phyloP scores from a whole-genome alignment of 2,113 vertebrate genomes.

The Zapus hudsonius region DNA sequence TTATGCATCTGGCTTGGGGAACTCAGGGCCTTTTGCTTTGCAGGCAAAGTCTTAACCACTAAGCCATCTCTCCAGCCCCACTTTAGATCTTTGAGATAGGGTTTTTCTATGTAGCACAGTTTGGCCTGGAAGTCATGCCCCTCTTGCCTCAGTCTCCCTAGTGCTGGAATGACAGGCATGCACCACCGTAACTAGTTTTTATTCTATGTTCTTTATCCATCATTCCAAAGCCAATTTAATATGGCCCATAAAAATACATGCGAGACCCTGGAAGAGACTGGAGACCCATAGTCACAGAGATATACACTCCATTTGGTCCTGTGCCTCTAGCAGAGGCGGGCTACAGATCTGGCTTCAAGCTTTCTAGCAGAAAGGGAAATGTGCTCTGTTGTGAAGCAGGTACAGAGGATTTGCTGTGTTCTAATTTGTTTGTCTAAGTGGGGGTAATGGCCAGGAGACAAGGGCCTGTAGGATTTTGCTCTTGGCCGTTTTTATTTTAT shows the following conservation, averaged over 20 bases:
- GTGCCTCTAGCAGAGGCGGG: not conserved
- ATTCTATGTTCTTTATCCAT: constrained; percentile 25
- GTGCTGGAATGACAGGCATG: not conserved
- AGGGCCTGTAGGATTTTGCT: not conserved
- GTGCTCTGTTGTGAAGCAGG: not conserved
- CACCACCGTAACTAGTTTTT: not conserved
- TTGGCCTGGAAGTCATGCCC: not conserved
- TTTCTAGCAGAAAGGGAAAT: not conserved
- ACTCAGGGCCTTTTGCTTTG: too few relatives aligned
- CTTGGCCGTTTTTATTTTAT: not conserved
- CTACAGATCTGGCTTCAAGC: not conserved
- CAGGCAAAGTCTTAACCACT: too few relatives aligned
- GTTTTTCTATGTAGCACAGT: not conserved
- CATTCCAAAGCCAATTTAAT: constrained; percentile 18
- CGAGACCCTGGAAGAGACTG: not conserved
- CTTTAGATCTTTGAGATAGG: not conserved
- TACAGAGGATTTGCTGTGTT: not conserved
- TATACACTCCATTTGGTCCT: not conserved
- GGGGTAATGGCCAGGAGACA: not conserved
- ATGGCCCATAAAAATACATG: not conserved
- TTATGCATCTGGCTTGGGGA: too few relatives aligned
- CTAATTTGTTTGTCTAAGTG: not conserved
- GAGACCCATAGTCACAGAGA: constrained; percentile 9
- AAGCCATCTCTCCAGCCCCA: too few relatives aligned
- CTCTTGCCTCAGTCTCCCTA: not conserved